Conservation (phyloP, 2,797 vertebrate genomes). For the Ptychadena robeensis region DNA sequence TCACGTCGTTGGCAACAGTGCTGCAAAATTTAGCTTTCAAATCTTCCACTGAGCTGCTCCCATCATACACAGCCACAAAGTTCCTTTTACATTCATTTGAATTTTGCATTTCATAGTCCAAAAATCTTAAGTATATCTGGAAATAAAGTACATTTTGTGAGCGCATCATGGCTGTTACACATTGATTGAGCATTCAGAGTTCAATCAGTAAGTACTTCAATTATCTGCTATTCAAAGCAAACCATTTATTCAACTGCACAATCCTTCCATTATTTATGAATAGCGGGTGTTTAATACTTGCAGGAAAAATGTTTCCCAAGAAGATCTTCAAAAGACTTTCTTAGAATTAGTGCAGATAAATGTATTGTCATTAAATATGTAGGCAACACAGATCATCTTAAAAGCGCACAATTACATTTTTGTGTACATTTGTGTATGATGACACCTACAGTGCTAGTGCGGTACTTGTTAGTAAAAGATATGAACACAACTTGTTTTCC, state of each 20-base stretch:
- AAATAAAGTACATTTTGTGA: conserved; percentile 60
- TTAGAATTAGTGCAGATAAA: conserved; percentile 12
- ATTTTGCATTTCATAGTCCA: conserved; percentile 99
- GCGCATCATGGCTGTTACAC: conserved; percentile 44
- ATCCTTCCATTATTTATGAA: conserved; percentile 43
- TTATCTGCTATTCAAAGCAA: conserved; percentile 60
- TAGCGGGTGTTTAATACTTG: conserved; percentile 28
- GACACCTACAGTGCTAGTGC: not conserved
- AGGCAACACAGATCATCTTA: conserved; percentile 1
- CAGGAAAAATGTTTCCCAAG: conserved; percentile 29
- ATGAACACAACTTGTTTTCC: too few relatives aligned
- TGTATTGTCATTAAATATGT: conserved; percentile 25
- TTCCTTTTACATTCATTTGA: conserved; percentile 98
- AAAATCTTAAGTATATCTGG: conserved; percentile 96
- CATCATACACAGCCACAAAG: conserved; percentile 96
- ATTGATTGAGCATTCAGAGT: conserved; percentile 58
- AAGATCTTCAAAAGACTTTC: conserved; percentile 23
- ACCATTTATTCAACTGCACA: conserved; percentile 53
- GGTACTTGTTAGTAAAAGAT: too few relatives aligned
- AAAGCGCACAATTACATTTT: not conserved
- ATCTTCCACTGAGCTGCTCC: conserved; percentile 95
- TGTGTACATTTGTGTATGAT: not conserved
- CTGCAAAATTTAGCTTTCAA: conserved; percentile 97
- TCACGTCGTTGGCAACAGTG: conserved; percentile 96
- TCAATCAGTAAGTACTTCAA: conserved; percentile 61